A percentile compares a stretch with the other conserved stretches of the same genome.
These are phyloP conservation scores for Sylvia borin DNA, from an alignment of 2,797 vertebrate species.

Conservation along the genomic window DNA sequence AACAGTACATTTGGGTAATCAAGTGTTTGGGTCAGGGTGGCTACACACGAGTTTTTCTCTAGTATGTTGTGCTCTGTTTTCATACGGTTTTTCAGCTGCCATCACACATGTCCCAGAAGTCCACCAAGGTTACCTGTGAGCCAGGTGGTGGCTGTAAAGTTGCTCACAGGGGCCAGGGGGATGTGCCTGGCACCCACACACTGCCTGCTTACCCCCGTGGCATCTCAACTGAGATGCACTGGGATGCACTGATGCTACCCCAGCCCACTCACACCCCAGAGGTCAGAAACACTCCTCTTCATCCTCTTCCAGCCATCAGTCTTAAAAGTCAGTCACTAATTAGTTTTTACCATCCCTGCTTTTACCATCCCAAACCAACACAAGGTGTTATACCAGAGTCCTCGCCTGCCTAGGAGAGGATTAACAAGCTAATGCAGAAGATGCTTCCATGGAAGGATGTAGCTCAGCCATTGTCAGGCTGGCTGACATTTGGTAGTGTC, in stretches of 20 bases:
- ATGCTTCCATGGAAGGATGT: background rate
- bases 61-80: background rate
- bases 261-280: fast-evolving
- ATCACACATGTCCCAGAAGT: fast-evolving
- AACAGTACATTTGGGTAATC: fast-evolving
- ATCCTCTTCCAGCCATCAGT: too few species aligned
- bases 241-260: background rate
- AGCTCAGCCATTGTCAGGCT: background rate
- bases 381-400: background rate
- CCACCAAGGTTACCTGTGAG: background rate
- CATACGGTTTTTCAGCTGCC: background rate
- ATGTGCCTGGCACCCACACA: fast-evolving
- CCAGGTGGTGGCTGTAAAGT: fast-evolving
- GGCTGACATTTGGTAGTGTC: background rate
- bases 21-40: background rate
- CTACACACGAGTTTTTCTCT: background rate
- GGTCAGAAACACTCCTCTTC: background rate
- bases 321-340: too few species aligned
- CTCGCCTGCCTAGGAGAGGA: fast-evolving
- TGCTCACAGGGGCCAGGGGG: fast-evolving
- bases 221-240: background rate
- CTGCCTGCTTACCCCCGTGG: fast-evolving
- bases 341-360: too few species aligned
- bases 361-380: too few species aligned
- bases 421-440: background rate